A percentile compares a stretch with the other conserved stretches of the same genome.
Evolutionary conservation across 2,888 invertebrate species (phyloP).

Genomic region (Stenoptilia bipunctidactyla): DNA sequence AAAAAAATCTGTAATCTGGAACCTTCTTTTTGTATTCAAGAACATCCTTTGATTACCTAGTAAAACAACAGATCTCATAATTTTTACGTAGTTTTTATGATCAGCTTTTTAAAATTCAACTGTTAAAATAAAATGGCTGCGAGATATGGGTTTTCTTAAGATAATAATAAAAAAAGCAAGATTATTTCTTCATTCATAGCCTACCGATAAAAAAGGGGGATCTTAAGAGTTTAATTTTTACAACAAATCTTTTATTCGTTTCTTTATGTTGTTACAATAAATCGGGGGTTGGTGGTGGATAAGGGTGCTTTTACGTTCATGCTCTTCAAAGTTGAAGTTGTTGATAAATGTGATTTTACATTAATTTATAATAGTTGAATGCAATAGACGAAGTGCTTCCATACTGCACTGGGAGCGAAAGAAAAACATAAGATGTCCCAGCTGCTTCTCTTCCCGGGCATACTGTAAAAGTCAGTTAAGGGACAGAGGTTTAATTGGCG

Average conservation of each 20-base stretch:
- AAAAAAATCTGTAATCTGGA: too few species aligned
- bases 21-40: too few species aligned
- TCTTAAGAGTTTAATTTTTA: conserved; percentile 64
- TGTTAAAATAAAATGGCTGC: conserved; percentile 42
- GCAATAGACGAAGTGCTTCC: too few species aligned
- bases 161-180: conserved; percentile 57
- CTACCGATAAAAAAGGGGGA: conserved; percentile 39
- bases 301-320: too few species aligned
- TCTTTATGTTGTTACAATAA: conserved; percentile 49
- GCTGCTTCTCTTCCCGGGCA: too few species aligned
- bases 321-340: too few species aligned
- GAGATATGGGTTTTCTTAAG: conserved; percentile 35
- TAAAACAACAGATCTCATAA: conserved; percentile 6
- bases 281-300: conserved; percentile 18
- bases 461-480: too few species aligned
- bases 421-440: too few species aligned
- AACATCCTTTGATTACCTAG: neutral
- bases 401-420: too few species aligned
- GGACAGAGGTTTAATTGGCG: too few species aligned
- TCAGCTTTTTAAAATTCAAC: conserved; percentile 45
- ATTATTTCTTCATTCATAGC: conserved; percentile 28
- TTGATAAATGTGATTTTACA: too few species aligned
- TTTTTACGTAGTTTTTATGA: conserved; percentile 35
- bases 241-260: conserved; percentile 55
- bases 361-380: too few species aligned